Conservation (phyloP, 2,113 vertebrate species). For the Verasper variegatus region DNA sequence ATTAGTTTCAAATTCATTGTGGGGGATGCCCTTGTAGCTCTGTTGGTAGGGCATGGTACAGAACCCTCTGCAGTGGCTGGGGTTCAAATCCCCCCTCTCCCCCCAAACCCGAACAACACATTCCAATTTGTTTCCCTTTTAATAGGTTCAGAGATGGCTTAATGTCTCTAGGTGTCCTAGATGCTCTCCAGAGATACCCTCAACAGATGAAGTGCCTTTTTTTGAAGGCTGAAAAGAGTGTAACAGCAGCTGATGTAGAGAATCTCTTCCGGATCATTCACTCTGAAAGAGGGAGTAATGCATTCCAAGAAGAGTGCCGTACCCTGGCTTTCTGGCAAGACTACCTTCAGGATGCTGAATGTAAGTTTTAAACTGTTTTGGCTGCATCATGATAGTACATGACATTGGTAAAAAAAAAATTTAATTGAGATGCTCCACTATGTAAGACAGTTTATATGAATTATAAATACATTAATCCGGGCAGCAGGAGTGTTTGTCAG, state of each 20-base stretch:
- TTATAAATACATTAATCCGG: too few species aligned
- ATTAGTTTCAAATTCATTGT: too few species aligned
- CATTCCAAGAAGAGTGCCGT: conserved; percentile 4
- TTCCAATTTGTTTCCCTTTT: conserved; percentile 1
- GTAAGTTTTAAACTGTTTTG: conserved; percentile 9
- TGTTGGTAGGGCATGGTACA: too few species aligned
- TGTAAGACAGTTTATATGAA: too few species aligned
- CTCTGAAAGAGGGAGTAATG: conserved; percentile 18
- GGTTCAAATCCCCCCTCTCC: too few species aligned
- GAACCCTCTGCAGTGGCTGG: too few species aligned
- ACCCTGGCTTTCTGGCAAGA: conserved; percentile 35
- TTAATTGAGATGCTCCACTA: background rate
- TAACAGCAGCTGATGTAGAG: too few species aligned
- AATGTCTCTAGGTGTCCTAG: conserved; percentile 17
- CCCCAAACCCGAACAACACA: background rate
- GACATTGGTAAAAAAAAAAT: background rate
- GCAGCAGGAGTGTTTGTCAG: too few species aligned
- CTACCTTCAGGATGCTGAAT: conserved; percentile 39
- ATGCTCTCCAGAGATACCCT: conserved; percentile 22
- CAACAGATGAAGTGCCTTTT: conserved; percentile 13
- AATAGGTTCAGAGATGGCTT: conserved; percentile 27
- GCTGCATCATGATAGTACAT: background rate
- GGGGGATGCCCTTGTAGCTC: too few species aligned
- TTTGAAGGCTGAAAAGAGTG: background rate
- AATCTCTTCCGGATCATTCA: too few species aligned